Evolutionary conservation across 1,140 invertebrate species (phyloP), one percentile per base, ranked within the genome.

Genomic region (Micrasema longulum): DNA sequence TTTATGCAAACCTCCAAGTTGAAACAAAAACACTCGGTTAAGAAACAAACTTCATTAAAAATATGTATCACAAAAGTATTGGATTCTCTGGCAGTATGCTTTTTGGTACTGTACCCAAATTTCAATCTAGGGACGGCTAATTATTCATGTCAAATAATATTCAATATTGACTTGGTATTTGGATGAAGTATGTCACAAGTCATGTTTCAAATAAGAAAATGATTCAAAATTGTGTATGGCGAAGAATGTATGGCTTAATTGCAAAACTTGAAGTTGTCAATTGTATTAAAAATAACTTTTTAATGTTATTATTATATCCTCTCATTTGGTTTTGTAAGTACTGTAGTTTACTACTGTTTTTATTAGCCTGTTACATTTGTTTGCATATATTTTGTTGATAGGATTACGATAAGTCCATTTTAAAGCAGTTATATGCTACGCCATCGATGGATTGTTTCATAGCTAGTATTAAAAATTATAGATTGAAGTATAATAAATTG

Each of bases 331-430:
- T 55, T 67, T 48, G 35, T 52, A 52, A 38, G 35, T 43, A 57
- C 5, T 57, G 7, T 57, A 22, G n/a, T n/a, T 38, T 41, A 62
- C 14, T 31, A 48, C 18, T 69, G 31, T 60, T 69, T 69, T 69
- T 48, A 62, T 69, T 69, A 69, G 41, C 6, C 45, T 66, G 63
- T 66, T 66, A 26, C 48, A 50, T 16, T 66, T 36, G 63, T 66
- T 66, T 66, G 63, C 63, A 66, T 41, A 45, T 64, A 64, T 47
- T 64, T 18, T 64, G 60, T 64, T 64, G 60, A 23, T 60, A 64
- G 16, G 22, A 11, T 64, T 63, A 47, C 20, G 16, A 23, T 62
- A 43, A 62, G 12, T 18, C 45, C 60, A 5, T 23, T 47, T 18
- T 45, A 43, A 12, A 47, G 60, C 60, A 64, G 43, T 45, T 22